Evolutionary conservation across 2,797 vertebrate genomes (phyloP), one percentile per base, ranked within the genome.

Genomic region (Morus bassanus): DNA sequence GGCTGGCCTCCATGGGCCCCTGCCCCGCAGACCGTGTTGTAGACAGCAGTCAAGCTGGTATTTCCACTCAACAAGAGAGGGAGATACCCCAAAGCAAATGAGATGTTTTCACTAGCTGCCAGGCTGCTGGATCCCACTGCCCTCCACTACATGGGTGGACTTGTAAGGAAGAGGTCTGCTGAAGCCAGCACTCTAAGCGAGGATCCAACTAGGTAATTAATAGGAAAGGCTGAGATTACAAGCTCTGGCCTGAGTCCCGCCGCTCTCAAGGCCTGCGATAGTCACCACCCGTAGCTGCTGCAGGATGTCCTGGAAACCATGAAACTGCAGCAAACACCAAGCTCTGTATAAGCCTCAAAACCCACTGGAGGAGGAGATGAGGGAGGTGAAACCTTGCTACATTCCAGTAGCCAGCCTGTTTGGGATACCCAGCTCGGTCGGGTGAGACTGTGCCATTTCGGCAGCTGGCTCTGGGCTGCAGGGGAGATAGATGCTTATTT

Each of bases 401-500:
- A 3, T 11, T 27, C 33, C 7, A 1, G 63, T 43, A 79, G 12
- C 4, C 35, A 72, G 41, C 37, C 54, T 63, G 9, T 74, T 37
- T 0, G 3, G 33, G 48, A 46, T 24, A 48, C 39, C 27, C 51
- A 39, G 28, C 57, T 77, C 1, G 0, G 18, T 0, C 1, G 1
- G 28, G 7, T 37, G 72, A 73, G 12, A 28, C 59, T 65, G 39
- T 31, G 51, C 56, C 7, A 8, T 68, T 85, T 39, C 1, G 3
- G 64, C 30, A 84, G 57, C 56, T 2, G 1, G n/a, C n/a, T 88
- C 31, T 61, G 30, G 48, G 11, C 27, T 70, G 41, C 46, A 41
- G 60, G 5, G 27, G 8, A 78, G 37, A 53, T 8, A 56, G 24
- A 37, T 13, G 23, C 6, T 57, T 69, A 30, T 85, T 63, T 65